A percentile compares a stretch with the other conserved stretches of the same genome.
phyloP scores from a whole-genome alignment of 2,888 invertebrate genomes.

The Pseudolycoriella hygida region DNA sequence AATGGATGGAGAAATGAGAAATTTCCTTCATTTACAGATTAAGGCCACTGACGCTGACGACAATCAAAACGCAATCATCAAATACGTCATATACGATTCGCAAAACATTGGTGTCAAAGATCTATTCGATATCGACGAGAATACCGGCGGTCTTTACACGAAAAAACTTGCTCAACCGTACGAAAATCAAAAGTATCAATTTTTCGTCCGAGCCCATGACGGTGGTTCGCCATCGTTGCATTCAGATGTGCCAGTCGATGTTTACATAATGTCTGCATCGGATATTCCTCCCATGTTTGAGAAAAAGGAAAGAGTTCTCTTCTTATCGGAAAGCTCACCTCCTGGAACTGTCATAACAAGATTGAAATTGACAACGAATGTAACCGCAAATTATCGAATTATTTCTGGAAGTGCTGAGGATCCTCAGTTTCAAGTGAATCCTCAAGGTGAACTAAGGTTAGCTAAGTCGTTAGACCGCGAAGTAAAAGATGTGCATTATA shows the following conservation, averaged over 20 bases:
- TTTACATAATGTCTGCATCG: slow-evolving; percentile 54
- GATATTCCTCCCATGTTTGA: slow-evolving; percentile 57
- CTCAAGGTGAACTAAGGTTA: slow-evolving; percentile 54
- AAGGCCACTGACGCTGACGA: slow-evolving; percentile 67
- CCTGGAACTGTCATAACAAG: slow-evolving; percentile 49
- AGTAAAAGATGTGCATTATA: slow-evolving; percentile 43
- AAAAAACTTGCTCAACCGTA: slow-evolving; percentile 39
- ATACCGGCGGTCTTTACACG: slow-evolving; percentile 55
- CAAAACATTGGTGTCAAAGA: slow-evolving; percentile 42
- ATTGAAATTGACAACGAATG: slow-evolving; percentile 40
- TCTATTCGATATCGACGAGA: slow-evolving; percentile 55
- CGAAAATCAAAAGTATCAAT: slow-evolving; percentile 63
- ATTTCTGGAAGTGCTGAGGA: slow-evolving; percentile 37
- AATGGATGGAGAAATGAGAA: too few relatives aligned
- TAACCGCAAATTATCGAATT: slow-evolving; percentile 41
- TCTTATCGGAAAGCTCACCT: slow-evolving; percentile 58
- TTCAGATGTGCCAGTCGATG: slow-evolving; percentile 63
- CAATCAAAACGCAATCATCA: slow-evolving; percentile 48
- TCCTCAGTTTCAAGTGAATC: slow-evolving; percentile 52
- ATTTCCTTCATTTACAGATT: too few relatives aligned
- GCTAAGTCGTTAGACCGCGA: slow-evolving; percentile 63
- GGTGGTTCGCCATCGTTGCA: slow-evolving; percentile 56
- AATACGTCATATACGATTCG: slow-evolving; percentile 61
- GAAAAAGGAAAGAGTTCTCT: slow-evolving; percentile 56
- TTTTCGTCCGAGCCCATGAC: slow-evolving; percentile 80